phyloP scores from a whole-genome alignment of 2,113 vertebrate genomes.

The Entosphenus tridentatus region DNA sequence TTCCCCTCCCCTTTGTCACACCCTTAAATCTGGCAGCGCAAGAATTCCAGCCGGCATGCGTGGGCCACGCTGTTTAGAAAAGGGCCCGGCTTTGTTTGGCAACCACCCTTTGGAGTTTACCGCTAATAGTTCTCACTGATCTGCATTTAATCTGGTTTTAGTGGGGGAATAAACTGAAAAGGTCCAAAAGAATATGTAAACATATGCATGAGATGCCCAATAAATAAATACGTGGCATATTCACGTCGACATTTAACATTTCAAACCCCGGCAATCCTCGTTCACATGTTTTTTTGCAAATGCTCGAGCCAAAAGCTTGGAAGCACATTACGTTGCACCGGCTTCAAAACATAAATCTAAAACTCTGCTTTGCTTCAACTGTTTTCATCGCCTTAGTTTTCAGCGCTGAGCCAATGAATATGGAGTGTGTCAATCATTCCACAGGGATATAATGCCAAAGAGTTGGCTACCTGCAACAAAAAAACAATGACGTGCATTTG shows the following conservation, averaged over 20 bases:
- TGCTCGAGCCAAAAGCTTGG: neutral
- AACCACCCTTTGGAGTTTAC: constrained; percentile 1
- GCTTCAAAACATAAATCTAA: neutral
- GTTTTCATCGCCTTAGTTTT: neutral
- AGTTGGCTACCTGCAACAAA: neutral
- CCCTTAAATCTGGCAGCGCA: constrained; percentile 4
- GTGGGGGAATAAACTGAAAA: neutral
- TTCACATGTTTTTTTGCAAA: neutral
- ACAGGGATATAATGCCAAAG: neutral
- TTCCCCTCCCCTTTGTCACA: constrained; percentile 1
- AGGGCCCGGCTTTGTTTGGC: constrained; percentile 3
- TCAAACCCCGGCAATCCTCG: neutral
- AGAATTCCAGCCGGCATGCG: constrained; percentile 4
- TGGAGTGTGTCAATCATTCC: neutral
- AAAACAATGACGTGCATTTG: neutral
- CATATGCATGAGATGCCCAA: neutral
- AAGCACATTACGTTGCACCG: neutral
- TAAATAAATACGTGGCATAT: neutral
- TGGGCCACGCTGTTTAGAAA: neutral
- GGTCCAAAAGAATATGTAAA: neutral
- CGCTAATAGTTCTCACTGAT: constrained; percentile 3
- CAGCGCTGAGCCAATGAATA: neutral
- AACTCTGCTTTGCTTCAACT: neutral
- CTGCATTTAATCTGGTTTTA: constrained; percentile 5
- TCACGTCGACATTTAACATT: neutral